Percentiles rank a stretch among this genome's conserved stretches.
Evolutionary conservation across 2,888 invertebrate species (phyloP).

Genomic region (Hetaerina titia): DNA sequence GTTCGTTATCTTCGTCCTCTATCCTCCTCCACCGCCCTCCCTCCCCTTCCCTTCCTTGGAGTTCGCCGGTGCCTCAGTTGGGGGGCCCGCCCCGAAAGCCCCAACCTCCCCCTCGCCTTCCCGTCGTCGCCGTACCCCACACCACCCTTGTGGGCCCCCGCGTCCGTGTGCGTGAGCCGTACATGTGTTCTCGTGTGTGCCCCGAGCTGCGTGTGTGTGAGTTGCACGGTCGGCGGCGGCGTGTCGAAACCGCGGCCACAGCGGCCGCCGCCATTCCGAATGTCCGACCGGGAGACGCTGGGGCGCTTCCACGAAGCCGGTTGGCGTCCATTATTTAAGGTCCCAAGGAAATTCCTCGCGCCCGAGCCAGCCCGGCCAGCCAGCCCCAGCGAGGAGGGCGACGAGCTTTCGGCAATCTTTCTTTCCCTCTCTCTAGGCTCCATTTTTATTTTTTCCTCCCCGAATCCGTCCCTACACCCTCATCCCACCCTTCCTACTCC

Average conservation of each 20-base stretch:
- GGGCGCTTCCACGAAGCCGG: slow-evolving; percentile 20
- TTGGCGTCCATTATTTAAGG: slow-evolving; percentile 35
- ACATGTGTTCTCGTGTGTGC: not conserved
- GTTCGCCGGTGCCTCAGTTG: too few relatives aligned
- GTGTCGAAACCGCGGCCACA: slow-evolving; percentile 29
- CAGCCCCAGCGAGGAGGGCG: not conserved
- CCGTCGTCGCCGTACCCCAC: not conserved
- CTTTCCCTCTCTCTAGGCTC: not conserved
- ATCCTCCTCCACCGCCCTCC: not conserved
- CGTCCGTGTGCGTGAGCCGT: not conserved
- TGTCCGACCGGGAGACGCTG: slow-evolving; percentile 21
- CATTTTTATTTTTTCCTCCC: not conserved
- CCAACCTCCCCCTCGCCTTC: not conserved
- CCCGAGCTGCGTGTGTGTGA: not conserved
- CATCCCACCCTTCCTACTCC: not conserved
- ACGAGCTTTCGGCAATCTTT: not conserved
- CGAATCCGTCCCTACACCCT: too few relatives aligned
- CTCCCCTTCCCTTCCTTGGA: not conserved
- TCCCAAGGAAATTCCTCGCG: slow-evolving; percentile 7
- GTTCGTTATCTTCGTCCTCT: slow-evolving; percentile 8
- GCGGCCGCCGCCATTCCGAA: slow-evolving; percentile 14
- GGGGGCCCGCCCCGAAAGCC: not conserved
- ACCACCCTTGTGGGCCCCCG: not conserved
- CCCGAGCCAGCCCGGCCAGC: not conserved
- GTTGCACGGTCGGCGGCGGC: slow-evolving; percentile 28